A percentile compares a stretch with the other conserved stretches of the same genome.
Conservation (phyloP, 2,113 vertebrate species). For the Oxygymnocypris stewartii region DNA sequence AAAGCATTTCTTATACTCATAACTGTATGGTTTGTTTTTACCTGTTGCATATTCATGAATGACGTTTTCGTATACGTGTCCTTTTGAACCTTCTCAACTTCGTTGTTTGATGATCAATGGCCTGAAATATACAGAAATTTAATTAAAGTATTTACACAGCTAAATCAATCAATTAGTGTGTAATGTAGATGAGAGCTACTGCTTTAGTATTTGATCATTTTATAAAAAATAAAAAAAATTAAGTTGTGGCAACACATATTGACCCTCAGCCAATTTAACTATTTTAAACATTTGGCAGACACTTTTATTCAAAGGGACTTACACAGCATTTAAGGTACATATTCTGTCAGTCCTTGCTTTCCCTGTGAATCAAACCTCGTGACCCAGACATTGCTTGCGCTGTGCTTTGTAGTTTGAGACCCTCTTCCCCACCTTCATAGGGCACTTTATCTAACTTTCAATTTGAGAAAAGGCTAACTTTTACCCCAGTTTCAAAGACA, state of each 20-base stretch:
- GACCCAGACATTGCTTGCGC: too few species aligned
- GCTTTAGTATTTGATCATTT: not conserved
- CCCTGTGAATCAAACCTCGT: too few species aligned
- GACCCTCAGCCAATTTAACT: not conserved
- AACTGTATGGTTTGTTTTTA: not conserved
- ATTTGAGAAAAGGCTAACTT: too few species aligned
- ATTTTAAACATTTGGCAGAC: not conserved
- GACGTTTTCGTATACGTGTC: not conserved
- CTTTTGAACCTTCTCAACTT: not conserved
- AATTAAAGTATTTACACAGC: not conserved
- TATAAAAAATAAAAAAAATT: not conserved
- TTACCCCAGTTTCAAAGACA: too few species aligned
- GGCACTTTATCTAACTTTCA: too few species aligned
- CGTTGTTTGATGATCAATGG: not conserved
- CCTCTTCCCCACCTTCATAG: too few species aligned
- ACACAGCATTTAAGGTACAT: too few species aligned
- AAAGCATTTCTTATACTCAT: not conserved
- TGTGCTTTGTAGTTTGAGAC: too few species aligned
- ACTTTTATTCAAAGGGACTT: not conserved
- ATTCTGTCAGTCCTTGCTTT: too few species aligned
- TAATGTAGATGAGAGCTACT: not conserved
- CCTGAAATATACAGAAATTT: not conserved
- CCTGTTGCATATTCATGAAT: not conserved
- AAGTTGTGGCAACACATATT: not conserved
- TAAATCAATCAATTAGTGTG: not conserved